Conservation (phyloP, 2,797 vertebrate genomes). For the Sparidentex hasta region DNA sequence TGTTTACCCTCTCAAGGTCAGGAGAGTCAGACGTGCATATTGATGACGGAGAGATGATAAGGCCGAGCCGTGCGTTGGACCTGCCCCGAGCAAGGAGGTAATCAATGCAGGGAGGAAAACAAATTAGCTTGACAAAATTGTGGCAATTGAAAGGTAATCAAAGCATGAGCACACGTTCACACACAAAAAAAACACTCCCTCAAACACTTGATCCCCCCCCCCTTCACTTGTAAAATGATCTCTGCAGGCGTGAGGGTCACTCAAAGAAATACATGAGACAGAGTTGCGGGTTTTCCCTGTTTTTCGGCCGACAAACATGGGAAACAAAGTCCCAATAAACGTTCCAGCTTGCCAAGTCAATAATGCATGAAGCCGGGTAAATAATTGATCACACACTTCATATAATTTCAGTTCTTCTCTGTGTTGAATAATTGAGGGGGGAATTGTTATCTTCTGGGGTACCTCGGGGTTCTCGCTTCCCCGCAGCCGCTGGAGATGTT, state of each 20-base stretch:
- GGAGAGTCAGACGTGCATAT: slow-evolving; percentile 51
- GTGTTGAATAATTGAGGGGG: slow-evolving; percentile 73
- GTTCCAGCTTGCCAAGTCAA: slow-evolving; percentile 65
- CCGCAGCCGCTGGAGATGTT: slow-evolving; percentile 50
- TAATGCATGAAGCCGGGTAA: slow-evolving; percentile 69
- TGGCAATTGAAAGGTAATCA: slow-evolving; percentile 36
- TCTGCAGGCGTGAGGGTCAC: slow-evolving; percentile 22
- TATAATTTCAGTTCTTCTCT: slow-evolving; percentile 64
- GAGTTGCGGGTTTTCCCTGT: slow-evolving; percentile 37
- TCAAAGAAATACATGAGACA: slow-evolving; percentile 17
- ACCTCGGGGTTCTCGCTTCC: slow-evolving; percentile 32
- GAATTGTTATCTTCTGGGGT: slow-evolving; percentile 57
- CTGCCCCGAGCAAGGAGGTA: slow-evolving; percentile 46
- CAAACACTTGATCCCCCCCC: background rate
- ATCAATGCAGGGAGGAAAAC: slow-evolving; percentile 54
- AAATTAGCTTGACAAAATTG: slow-evolving; percentile 57
- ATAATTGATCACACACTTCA: slow-evolving; percentile 75
- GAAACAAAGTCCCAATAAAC: slow-evolving; percentile 66
- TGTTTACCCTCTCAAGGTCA: slow-evolving; percentile 61
- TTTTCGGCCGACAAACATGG: slow-evolving; percentile 47
- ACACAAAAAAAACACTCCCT: background rate
- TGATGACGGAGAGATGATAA: slow-evolving; percentile 54
- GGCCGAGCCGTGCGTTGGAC: slow-evolving; percentile 7
- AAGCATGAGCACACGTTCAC: slow-evolving; percentile 6
- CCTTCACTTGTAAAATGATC: background rate